phyloP scores from a whole-genome alignment of 2,888 invertebrate genomes.

The Chrysolina americana region DNA sequence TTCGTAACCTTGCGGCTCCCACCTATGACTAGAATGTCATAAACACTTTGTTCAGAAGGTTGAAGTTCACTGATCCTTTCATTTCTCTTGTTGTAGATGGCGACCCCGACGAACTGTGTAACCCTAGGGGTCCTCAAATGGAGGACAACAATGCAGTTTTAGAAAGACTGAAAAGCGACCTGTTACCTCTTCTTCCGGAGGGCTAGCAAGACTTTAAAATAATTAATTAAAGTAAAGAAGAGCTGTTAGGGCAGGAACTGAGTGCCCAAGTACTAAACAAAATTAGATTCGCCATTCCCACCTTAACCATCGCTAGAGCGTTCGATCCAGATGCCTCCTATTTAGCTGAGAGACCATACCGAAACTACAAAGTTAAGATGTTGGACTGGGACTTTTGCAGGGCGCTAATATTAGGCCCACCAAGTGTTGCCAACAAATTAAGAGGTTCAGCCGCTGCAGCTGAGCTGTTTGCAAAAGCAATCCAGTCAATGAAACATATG shows the following conservation, averaged over 20 bases:
- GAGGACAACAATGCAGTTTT: too few relatives aligned
- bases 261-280: neutral
- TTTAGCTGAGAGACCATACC: neutral
- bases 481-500: neutral
- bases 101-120: too few relatives aligned
- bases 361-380: neutral
- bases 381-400: neutral
- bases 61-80: too few relatives aligned
- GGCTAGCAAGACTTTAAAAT: too few relatives aligned
- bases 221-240: too few relatives aligned
- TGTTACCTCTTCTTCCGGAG: too few relatives aligned
- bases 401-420: neutral
- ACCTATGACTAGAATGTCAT: too few relatives aligned
- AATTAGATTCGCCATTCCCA: neutral
- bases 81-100: too few relatives aligned
- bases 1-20: too few relatives aligned
- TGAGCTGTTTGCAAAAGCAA: slow-evolving; percentile 1
- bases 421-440: slow-evolving; percentile 3
- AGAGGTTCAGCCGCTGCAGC: neutral
- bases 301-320: neutral
- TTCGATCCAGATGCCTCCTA: neutral
- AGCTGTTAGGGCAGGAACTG: neutral
- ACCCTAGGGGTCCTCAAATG: too few relatives aligned
- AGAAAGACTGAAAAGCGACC: too few relatives aligned
- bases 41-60: too few relatives aligned